A percentile compares a stretch with the other conserved stretches of the same genome.
Evolutionary conservation across 2,888 invertebrate species (phyloP).

Genomic region (Sarcophaga subvicina): DNA sequence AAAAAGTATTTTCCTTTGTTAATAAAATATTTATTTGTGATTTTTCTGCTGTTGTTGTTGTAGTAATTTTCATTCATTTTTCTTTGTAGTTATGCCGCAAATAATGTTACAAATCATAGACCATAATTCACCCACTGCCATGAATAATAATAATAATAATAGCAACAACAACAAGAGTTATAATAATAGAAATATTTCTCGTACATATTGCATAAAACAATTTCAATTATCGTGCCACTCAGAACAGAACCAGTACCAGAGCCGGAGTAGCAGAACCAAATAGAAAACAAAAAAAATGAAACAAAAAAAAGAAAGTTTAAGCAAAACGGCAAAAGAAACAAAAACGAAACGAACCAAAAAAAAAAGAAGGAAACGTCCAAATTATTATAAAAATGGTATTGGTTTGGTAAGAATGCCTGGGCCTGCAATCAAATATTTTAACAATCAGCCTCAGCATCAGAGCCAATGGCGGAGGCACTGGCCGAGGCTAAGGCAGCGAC

Average conservation of each 20-base stretch:
- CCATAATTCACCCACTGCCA: conserved; percentile 46
- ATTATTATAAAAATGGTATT: conserved; percentile 40
- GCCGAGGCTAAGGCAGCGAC: no score
- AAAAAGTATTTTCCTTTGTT: conserved; percentile 10
- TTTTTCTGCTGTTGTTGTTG: background rate
- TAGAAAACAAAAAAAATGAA: conserved; percentile 9
- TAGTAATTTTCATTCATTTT: conserved; percentile 18
- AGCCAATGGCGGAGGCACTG: background rate
- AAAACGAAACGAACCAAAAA: no score
- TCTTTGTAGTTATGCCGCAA: background rate
- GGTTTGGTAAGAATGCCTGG: background rate
- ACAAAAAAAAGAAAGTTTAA: background rate
- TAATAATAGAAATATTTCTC: conserved; percentile 19
- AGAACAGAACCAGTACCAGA: background rate
- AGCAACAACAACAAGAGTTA: conserved; percentile 2
- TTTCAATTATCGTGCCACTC: conserved; percentile 43
- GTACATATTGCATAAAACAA: conserved; percentile 56
- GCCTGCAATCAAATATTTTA: conserved; percentile 58
- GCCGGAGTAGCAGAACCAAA: background rate
- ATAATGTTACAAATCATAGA: conserved; percentile 49
- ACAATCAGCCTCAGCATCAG: conserved; percentile 23
- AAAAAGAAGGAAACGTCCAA: background rate
- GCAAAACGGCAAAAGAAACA: no score
- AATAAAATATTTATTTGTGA: conserved; percentile 44
- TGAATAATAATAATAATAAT: conserved; percentile 23